A percentile compares a stretch with the other conserved stretches of the same genome.
These are phyloP conservation scores for Gryllus bimaculatus DNA, from an alignment of 1,140 invertebrate species.

Conservation along the genomic window DNA sequence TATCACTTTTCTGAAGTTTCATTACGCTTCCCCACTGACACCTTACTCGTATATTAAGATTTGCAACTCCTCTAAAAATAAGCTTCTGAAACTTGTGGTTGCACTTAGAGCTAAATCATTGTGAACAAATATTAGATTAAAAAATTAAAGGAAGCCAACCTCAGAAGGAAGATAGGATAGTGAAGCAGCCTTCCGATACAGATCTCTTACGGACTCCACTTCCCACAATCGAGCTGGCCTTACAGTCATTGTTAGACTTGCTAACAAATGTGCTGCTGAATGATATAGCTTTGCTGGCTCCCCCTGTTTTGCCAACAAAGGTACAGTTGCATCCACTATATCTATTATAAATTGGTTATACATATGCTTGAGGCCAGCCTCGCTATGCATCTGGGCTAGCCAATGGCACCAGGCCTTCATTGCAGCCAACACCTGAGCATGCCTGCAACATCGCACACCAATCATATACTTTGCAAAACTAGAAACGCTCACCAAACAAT, in stretches of 20 bases:
- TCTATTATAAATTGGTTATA: conserved; percentile 13
- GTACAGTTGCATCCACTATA: conserved; percentile 22
- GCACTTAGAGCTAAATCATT: background rate
- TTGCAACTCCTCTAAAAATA: no score
- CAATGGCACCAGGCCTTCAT: conserved; percentile 58
- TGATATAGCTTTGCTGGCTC: conserved; percentile 44
- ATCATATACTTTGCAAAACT: background rate
- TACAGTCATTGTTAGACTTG: conserved; percentile 45
- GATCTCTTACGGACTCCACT: conserved; percentile 10
- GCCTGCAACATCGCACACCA: conserved; percentile 37
- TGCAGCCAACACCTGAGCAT: conserved; percentile 56
- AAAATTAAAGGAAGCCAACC: conserved; percentile 28
- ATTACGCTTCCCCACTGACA: no score
- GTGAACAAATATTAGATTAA: background rate
- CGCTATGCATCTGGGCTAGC: conserved; percentile 33
- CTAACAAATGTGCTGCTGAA: conserved; percentile 48
- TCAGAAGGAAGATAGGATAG: conserved; percentile 26
- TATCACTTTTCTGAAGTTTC: no score
- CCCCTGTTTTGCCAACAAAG: conserved; percentile 28
- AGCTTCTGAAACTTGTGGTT: background rate
- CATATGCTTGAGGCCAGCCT: conserved; percentile 15
- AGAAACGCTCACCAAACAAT: background rate
- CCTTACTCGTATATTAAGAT: no score
- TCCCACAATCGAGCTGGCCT: conserved; percentile 44
- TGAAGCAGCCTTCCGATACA: conserved; percentile 17